Conservation (phyloP, 2,797 vertebrate species). For the Sphenopsis melanotis region DNA sequence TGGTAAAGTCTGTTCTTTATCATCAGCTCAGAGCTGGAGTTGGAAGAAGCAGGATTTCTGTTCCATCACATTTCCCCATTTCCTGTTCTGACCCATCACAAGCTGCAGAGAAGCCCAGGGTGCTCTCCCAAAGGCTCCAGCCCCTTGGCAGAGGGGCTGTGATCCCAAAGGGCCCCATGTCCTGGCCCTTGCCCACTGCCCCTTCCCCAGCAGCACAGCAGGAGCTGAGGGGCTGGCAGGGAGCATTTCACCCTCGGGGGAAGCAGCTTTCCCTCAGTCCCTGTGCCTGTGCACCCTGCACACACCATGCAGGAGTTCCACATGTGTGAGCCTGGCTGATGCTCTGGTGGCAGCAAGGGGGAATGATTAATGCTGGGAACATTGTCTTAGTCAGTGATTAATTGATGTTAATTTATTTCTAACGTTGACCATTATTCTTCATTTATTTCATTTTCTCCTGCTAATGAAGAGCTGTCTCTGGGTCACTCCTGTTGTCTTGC, state of each 20-base stretch:
- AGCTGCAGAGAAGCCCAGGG: neutral
- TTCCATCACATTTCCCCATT: neutral
- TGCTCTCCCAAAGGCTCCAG: neutral
- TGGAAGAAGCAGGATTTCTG: neutral
- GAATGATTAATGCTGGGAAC: neutral
- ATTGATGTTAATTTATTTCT: conserved; percentile 22
- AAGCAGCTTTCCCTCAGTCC: rapidly evolving
- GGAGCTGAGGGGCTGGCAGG: rapidly evolving
- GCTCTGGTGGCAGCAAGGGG: neutral
- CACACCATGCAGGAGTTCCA: rapidly evolving
- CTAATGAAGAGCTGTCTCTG: neutral
- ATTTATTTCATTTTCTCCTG: neutral
- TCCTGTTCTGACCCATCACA: neutral
- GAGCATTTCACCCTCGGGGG: no score
- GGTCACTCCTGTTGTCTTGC: neutral
- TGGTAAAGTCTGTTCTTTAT: neutral
- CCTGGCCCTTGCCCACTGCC: neutral
- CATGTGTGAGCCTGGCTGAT: neutral
- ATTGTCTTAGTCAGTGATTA: neutral
- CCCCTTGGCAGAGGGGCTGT: neutral
- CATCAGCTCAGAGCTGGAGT: neutral
- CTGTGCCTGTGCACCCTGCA: rapidly evolving
- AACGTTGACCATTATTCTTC: neutral
- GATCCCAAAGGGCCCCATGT: neutral
- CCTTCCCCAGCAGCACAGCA: rapidly evolving